A percentile compares a stretch with the other conserved stretches of the same genome.
phyloP scores from a whole-genome alignment of 1,140 invertebrate genomes.

The Megalonaias nervosa region DNA sequence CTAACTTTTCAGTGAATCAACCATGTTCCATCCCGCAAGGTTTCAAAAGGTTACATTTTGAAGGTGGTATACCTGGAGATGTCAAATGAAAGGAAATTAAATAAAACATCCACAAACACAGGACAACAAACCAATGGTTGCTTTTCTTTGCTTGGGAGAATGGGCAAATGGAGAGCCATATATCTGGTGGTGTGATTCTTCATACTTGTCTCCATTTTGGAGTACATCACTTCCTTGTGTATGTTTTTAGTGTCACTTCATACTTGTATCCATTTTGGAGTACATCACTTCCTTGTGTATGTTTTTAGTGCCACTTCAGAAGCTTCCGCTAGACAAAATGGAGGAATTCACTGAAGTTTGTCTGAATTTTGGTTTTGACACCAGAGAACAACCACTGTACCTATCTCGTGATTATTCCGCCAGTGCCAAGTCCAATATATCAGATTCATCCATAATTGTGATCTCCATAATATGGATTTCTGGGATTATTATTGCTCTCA shows the following conservation, averaged over 20 bases:
- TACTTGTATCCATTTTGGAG: not conserved
- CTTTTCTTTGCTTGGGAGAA: not conserved
- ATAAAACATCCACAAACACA: not conserved
- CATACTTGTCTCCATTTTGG: not conserved
- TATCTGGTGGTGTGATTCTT: not conserved
- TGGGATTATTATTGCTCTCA: not conserved
- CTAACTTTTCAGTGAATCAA: no score
- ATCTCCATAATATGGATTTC: not conserved
- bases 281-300: not conserved
- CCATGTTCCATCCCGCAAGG: no score
- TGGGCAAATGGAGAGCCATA: not conserved
- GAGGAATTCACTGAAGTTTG: not conserved
- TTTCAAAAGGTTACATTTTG: no score
- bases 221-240: not conserved
- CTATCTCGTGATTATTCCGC: conserved; percentile 69
- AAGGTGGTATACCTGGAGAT: no score
- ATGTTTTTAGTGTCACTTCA: not conserved
- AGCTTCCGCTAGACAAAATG: not conserved
- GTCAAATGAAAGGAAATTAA: no score
- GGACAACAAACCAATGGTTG: not conserved
- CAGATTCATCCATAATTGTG: not conserved
- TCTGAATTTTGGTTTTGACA: conserved; percentile 53
- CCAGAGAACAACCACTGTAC: conserved; percentile 66
- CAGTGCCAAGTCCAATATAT: conserved; percentile 64
- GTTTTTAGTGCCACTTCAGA: not conserved